A percentile compares a stretch with the other conserved stretches of the same genome.
Conservation (phyloP, 2,113 vertebrate species). For the Dryoscopus gambensis region DNA sequence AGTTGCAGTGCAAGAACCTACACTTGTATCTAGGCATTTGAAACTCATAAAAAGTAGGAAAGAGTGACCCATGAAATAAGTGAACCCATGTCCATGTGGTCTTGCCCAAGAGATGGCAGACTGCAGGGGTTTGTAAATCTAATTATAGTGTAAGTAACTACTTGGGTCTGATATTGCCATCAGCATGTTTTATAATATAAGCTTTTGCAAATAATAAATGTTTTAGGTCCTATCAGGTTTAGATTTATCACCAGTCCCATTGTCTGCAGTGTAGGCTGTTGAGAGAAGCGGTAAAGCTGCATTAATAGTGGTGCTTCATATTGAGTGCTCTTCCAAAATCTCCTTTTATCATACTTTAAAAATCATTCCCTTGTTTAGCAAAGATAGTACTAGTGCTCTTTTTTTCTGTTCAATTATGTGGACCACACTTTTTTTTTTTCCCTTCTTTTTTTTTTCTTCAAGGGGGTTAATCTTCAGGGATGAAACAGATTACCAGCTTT, state of each 20-base stretch:
- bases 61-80: background rate
- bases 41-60: background rate
- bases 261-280: background rate
- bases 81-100: background rate
- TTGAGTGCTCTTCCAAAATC: conserved; percentile 40
- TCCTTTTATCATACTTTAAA: conserved; percentile 65
- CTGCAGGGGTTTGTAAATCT: conserved; percentile 20
- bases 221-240: background rate
- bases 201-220: background rate
- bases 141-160: background rate
- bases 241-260: conserved; percentile 5
- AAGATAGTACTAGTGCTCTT: conserved; percentile 54
- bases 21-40: background rate
- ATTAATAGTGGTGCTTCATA: conserved; percentile 32
- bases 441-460: background rate
- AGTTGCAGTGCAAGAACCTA: background rate
- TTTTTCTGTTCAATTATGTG: conserved; percentile 68
- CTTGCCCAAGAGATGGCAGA: background rate
- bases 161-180: background rate
- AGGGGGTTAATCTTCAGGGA: conserved; percentile 73
- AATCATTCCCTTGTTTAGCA: conserved; percentile 67
- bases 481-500: conserved; percentile 80
- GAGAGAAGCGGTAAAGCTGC: conserved; percentile 16
- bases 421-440: background rate
- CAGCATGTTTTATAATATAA: conserved; percentile 5